Percentiles rank a stretch among this genome's conserved stretches.
Conservation (phyloP, 2,888 invertebrate species). For the Didymodactylos carnosus region DNA sequence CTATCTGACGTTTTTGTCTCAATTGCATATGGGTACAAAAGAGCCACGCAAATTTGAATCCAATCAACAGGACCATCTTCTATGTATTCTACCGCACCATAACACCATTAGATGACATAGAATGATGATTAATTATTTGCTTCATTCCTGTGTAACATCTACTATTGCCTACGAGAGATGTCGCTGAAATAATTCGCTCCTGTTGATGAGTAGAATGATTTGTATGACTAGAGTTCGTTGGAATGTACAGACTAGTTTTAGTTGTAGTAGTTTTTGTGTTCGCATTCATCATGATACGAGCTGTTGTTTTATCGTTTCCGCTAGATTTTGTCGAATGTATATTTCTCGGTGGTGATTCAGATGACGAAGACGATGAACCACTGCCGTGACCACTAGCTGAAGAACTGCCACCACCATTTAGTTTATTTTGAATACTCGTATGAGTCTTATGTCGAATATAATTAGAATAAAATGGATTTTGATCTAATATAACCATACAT, state of each 20-base stretch:
- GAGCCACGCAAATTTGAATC: too few relatives aligned
- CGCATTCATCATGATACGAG: too few relatives aligned
- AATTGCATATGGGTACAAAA: too few relatives aligned
- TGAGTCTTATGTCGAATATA: not conserved
- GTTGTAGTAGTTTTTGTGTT: too few relatives aligned
- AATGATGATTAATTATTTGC: not conserved
- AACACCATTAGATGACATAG: not conserved
- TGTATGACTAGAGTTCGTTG: too few relatives aligned
- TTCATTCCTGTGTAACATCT: not conserved
- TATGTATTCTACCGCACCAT: not conserved
- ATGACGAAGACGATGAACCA: not conserved
- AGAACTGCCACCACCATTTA: not conserved
- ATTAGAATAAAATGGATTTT: not conserved
- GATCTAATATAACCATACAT: not conserved
- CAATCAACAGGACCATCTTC: too few relatives aligned
- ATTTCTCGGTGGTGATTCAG: not conserved
- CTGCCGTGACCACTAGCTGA: too few relatives aligned
- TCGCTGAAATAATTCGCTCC: too few relatives aligned
- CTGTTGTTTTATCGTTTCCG: too few relatives aligned
- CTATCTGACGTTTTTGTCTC: too few relatives aligned
- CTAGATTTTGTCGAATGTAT: not conserved
- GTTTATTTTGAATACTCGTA: not conserved
- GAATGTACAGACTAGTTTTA: too few relatives aligned
- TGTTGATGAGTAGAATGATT: too few relatives aligned
- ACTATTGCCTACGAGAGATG: not conserved